Conservation (phyloP, 1,140 invertebrate genomes). For the Colletes latitarsis region DNA sequence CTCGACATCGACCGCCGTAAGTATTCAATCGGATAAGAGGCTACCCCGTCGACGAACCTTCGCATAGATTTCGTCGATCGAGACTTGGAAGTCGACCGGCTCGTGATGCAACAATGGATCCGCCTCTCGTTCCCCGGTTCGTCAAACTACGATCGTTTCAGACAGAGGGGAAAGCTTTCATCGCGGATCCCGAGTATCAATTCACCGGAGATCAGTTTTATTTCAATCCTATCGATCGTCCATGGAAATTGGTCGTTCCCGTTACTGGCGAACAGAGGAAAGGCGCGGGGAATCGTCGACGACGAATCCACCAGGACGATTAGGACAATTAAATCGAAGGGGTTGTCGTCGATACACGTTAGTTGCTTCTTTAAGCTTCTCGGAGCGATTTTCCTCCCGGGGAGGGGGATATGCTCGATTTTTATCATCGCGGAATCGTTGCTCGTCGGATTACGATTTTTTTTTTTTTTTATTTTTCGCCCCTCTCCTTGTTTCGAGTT, state of each 20-base stretch:
- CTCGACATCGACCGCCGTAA: conserved; percentile 26
- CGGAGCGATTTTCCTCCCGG: neutral
- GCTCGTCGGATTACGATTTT: neutral
- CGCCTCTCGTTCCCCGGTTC: neutral
- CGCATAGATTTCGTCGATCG: neutral
- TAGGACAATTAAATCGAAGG: conserved; percentile 21
- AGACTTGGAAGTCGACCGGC: neutral
- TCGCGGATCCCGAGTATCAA: conserved; percentile 6
- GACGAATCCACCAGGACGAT: neutral
- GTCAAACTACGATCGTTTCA: conserved; percentile 18
- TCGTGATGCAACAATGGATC: conserved; percentile 27
- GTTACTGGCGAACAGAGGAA: no score
- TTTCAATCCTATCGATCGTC: conserved; percentile 18
- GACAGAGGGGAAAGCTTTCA: neutral
- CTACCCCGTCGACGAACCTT: conserved; percentile 1
- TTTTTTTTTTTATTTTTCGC: neutral
- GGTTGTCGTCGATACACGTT: conserved; percentile 6
- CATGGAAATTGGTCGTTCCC: neutral
- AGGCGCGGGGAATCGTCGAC: neutral
- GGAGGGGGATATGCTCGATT: neutral
- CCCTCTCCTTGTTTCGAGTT: neutral
- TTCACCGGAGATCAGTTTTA: conserved; percentile 27
- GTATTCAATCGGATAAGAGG: conserved; percentile 37
- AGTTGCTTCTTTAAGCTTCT: neutral
- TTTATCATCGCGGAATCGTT: neutral